Conservation (phyloP, 2,888 invertebrate genomes). For the Machimus atricapillus region DNA sequence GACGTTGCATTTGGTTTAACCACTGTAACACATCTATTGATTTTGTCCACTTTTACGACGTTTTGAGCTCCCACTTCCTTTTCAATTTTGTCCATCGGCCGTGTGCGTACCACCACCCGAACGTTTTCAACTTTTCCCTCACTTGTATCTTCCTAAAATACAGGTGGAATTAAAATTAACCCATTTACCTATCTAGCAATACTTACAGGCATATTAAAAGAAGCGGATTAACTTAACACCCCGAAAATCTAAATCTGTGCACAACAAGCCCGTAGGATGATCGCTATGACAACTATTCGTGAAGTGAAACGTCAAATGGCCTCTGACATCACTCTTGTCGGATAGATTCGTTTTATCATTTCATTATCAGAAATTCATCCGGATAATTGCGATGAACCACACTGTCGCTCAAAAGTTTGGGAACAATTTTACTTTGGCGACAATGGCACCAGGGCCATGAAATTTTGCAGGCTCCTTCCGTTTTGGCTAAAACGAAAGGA, state of each 20-base stretch:
- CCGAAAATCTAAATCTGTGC: neutral
- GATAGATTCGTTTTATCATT: neutral
- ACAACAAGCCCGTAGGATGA: neutral
- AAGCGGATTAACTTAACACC: neutral
- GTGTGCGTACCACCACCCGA: slow-evolving; percentile 91
- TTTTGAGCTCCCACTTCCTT: slow-evolving; percentile 72
- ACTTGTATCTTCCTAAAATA: slow-evolving; percentile 44
- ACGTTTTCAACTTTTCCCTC: slow-evolving; percentile 87
- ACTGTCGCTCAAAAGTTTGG: neutral
- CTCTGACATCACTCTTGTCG: neutral
- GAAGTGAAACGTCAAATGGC: neutral
- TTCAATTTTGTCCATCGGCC: slow-evolving; percentile 91
- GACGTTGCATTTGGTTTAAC: slow-evolving; percentile 74
- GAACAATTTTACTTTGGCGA: too few relatives aligned
- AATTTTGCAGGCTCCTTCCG: too few relatives aligned
- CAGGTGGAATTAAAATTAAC: neutral
- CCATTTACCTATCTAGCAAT: neutral
- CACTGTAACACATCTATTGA: slow-evolving; percentile 80
- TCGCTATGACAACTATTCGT: neutral
- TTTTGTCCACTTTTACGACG: slow-evolving; percentile 78
- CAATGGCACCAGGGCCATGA: too few relatives aligned
- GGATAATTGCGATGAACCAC: neutral
- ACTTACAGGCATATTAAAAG: neutral
- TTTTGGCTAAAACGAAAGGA: too few relatives aligned
- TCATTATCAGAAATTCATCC: neutral